A percentile compares a stretch with the other conserved stretches of the same genome.
These are phyloP conservation scores for Phrynocephalus forsythii DNA, from an alignment of 2,797 vertebrate species.

Conservation along the genomic window DNA sequence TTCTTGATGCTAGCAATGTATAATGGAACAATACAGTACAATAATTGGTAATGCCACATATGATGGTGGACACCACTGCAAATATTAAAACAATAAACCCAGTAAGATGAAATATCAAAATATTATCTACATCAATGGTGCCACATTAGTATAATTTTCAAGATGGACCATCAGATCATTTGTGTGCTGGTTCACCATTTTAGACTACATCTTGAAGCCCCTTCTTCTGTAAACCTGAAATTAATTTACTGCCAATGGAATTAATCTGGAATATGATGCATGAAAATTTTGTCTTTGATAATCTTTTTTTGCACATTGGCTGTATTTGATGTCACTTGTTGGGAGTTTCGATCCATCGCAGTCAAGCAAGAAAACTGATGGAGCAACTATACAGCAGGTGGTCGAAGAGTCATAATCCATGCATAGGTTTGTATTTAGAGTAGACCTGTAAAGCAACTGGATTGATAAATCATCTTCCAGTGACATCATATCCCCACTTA, in stretches of 20 bases:
- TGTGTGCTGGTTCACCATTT: constrained; percentile 12
- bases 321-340: background rate
- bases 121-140: background rate
- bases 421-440: background rate
- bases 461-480: background rate
- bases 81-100: background rate
- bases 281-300: background rate
- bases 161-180: background rate
- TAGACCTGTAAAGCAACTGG: background rate
- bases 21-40: background rate
- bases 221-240: constrained; percentile 5
- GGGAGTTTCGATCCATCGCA: background rate
- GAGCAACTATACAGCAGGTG: background rate
- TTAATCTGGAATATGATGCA: constrained; percentile 16
- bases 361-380: background rate
- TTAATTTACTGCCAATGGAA: background rate
- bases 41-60: constrained; percentile 16
- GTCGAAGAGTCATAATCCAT: constrained; percentile 46
- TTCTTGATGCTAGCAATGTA: constrained; percentile 62
- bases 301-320: constrained; percentile 1
- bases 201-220: background rate
- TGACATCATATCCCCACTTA: background rate
- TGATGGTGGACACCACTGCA: background rate
- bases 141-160: background rate
- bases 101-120: background rate